These are phyloP conservation scores for Clistopyga incitator DNA, from an alignment of 2,888 invertebrate species.

Conservation along the genomic window DNA sequence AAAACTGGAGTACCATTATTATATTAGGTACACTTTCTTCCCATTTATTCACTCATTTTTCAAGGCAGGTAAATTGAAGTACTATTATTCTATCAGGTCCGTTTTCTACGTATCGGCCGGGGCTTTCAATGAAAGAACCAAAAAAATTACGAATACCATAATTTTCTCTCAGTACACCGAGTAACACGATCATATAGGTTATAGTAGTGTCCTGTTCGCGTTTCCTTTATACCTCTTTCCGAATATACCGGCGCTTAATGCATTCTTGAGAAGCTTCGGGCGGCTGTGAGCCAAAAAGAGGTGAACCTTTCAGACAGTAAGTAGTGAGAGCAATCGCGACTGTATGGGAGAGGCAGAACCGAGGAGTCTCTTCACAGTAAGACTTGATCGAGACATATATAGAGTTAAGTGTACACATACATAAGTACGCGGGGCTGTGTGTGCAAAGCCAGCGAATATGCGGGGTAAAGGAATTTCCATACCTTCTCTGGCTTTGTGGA, in stretches of 20 bases:
- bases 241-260: conserved; percentile 39
- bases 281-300: background rate
- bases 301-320: conserved; percentile 31
- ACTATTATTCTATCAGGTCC: no score
- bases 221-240: conserved; percentile 11
- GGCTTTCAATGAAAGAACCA: no score
- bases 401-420: background rate
- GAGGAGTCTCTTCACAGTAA: conserved; percentile 34
- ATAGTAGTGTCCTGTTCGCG: background rate
- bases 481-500: conserved; percentile 36
- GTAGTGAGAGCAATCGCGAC: conserved; percentile 19
- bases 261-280: conserved; percentile 47
- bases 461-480: conserved; percentile 41
- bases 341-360: conserved; percentile 1
- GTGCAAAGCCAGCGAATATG: conserved; percentile 15
- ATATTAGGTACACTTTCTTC: no score
- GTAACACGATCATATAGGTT: background rate
- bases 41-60: no score
- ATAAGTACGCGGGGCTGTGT: background rate
- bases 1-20: no score
- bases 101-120: no score
- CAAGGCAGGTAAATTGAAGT: no score
- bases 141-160: no score
- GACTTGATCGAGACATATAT: conserved; percentile 30
- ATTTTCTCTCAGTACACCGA: background rate